Evolutionary conservation across 1,140 invertebrate species (phyloP).

Genomic region (Cotesia vestalis): DNA sequence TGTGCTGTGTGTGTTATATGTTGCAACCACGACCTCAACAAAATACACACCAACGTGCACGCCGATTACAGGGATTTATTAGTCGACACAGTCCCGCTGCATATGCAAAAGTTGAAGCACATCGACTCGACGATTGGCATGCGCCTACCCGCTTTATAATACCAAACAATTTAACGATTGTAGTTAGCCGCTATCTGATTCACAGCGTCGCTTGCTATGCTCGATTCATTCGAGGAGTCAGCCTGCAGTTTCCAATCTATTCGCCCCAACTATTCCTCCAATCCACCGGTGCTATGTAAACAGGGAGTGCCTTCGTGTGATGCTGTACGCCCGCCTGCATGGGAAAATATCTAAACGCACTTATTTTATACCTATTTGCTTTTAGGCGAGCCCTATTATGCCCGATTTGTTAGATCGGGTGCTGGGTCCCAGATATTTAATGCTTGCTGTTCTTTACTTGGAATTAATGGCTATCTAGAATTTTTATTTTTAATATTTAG

Average conservation of each 20-base stretch:
- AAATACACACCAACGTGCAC: not conserved
- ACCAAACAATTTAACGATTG: slow-evolving; percentile 58
- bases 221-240: slow-evolving; percentile 40
- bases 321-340: not conserved
- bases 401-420: too few relatives aligned
- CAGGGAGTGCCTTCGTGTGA: slow-evolving; percentile 53
- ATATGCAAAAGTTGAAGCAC: too few relatives aligned
- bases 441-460: not conserved
- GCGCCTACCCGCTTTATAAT: slow-evolving; percentile 56
- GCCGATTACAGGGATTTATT: slow-evolving; percentile 1
- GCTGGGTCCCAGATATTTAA: not conserved
- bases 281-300: too few relatives aligned
- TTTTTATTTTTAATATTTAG: too few relatives aligned
- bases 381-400: too few relatives aligned
- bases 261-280: too few relatives aligned
- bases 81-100: slow-evolving; percentile 33
- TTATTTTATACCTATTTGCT: not conserved
- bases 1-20: slow-evolving; percentile 3
- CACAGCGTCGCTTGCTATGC: slow-evolving; percentile 26
- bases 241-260: too few relatives aligned
- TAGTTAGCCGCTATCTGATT: slow-evolving; percentile 60
- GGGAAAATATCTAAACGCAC: slow-evolving; percentile 29
- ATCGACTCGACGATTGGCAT: slow-evolving; percentile 48
- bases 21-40: slow-evolving; percentile 54
- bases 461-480: too few relatives aligned